Evolutionary conservation across 1,140 invertebrate genomes (phyloP).

Genomic region (Thalassaphorura encarpata): DNA sequence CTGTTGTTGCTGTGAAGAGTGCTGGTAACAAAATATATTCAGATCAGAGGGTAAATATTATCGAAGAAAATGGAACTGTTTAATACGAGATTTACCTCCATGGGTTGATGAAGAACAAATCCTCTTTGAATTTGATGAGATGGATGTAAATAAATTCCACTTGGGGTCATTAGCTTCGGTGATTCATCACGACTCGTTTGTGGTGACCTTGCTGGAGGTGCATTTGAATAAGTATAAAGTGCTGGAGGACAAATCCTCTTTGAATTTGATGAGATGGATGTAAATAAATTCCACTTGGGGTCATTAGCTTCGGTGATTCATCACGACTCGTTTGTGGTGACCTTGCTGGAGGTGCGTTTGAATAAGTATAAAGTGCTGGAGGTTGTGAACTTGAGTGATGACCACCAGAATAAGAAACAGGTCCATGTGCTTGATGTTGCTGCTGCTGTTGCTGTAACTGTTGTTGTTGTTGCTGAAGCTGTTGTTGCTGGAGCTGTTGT

Average conservation of each 20-base stretch:
- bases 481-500: background rate
- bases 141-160: slow-evolving; percentile 1
- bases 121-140: background rate
- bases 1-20: slow-evolving; percentile 12
- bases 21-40: background rate
- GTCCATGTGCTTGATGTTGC: background rate
- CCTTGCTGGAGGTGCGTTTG: background rate
- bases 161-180: slow-evolving; percentile 4
- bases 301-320: slow-evolving; percentile 10
- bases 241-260: slow-evolving; percentile 13
- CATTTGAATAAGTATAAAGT: slow-evolving; percentile 7
- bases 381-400: slow-evolving; percentile 10
- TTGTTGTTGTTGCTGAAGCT: background rate
- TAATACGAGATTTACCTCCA: slow-evolving; percentile 7
- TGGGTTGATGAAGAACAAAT: slow-evolving; percentile 10
- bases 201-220: slow-evolving; percentile 1
- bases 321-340: slow-evolving; percentile 9
- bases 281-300: background rate
- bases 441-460: background rate
- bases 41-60: background rate
- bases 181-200: slow-evolving; percentile 10
- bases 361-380: slow-evolving; percentile 13
- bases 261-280: background rate
- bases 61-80: background rate
- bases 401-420: no score